Percentiles rank a stretch among this genome's conserved stretches.
These are phyloP conservation scores for Laticauda colubrina DNA, from an alignment of 2,113 vertebrate species.

Conservation along the genomic window DNA sequence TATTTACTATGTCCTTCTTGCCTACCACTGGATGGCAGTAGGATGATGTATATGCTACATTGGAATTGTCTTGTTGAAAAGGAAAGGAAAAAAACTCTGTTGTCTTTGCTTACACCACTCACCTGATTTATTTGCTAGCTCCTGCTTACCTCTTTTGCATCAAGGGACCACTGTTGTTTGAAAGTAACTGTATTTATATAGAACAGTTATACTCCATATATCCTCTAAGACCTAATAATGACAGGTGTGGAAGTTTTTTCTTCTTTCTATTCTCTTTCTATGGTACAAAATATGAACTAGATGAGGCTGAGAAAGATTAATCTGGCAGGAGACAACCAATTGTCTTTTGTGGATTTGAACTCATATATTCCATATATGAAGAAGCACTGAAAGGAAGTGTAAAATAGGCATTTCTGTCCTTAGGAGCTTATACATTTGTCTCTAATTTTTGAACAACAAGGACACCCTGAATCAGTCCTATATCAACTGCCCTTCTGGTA, in stretches of 20 bases:
- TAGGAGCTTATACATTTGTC: not conserved
- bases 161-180: not conserved
- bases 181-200: not conserved
- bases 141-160: not conserved
- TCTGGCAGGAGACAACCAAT: not conserved
- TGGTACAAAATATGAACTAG: not conserved
- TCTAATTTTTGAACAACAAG: not conserved
- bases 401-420: not conserved
- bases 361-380: not conserved
- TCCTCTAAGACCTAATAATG: not conserved
- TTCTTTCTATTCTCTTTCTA: not conserved
- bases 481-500: not conserved
- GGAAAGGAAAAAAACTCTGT: not conserved
- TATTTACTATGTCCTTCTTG: not conserved
- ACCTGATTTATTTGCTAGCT: not conserved
- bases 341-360: not conserved
- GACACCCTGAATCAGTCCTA: not conserved
- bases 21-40: conserved; percentile 2
- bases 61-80: not conserved
- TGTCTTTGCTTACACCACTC: not conserved
- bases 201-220: not conserved
- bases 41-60: not conserved
- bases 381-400: not conserved
- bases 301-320: not conserved
- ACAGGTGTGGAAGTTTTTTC: not conserved